Evolutionary conservation across 2,797 vertebrate genomes (phyloP).

Genomic region (Salmo trutta): DNA sequence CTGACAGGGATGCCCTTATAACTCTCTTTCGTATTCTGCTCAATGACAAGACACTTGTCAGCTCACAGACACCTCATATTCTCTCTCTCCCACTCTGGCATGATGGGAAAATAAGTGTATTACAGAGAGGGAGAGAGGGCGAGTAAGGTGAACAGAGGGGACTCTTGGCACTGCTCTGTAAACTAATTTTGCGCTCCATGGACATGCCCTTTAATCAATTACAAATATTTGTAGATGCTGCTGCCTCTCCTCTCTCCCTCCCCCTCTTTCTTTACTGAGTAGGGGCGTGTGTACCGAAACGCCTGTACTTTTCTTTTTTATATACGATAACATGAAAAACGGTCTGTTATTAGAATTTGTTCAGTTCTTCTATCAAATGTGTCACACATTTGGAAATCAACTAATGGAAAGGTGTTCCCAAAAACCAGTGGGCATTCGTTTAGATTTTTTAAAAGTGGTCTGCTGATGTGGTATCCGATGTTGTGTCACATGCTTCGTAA

Average conservation of each 20-base stretch:
- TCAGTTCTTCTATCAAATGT: no score
- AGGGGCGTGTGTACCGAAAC: neutral
- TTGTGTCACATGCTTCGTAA: no score
- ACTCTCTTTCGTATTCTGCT: neutral
- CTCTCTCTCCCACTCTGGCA: neutral
- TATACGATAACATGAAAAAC: no score
- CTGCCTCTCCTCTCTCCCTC: neutral
- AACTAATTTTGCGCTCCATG: constrained; percentile 58
- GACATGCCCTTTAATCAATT: constrained; percentile 50
- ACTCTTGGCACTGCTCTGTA: constrained; percentile 29
- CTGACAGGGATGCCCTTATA: no score
- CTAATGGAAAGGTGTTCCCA: no score
- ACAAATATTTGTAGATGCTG: constrained; percentile 49
- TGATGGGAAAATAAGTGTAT: no score
- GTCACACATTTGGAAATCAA: no score
- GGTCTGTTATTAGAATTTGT: no score
- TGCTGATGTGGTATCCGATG: no score
- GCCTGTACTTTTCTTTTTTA: no score
- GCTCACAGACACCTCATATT: neutral
- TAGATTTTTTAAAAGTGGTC: no score
- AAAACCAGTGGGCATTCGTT: no score
- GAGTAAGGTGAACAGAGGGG: constrained; percentile 22
- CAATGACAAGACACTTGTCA: neutral
- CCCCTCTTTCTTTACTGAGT: neutral
- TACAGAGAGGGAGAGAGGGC: neutral